Conservation (phyloP, 2,113 vertebrate genomes). For the Crotophaga sulcirostris region DNA sequence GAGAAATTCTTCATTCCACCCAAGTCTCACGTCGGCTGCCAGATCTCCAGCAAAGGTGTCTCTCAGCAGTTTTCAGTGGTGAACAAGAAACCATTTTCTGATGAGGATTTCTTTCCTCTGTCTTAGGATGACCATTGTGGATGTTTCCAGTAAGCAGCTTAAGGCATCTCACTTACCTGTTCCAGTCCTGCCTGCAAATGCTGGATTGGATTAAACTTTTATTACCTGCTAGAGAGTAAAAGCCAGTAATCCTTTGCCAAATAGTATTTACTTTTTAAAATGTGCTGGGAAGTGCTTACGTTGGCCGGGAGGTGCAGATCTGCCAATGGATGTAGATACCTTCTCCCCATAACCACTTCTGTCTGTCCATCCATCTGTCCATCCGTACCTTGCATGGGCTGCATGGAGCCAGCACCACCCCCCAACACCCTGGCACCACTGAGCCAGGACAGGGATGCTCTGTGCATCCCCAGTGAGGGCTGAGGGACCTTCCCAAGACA, state of each 20-base stretch:
- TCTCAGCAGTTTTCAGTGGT: not conserved
- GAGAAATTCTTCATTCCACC: not conserved
- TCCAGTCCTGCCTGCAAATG: not conserved
- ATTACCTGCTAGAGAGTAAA: not conserved
- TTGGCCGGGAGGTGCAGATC: not conserved
- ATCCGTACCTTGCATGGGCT: not conserved
- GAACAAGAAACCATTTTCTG: not conserved
- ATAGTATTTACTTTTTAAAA: not conserved
- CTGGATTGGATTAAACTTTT: not conserved
- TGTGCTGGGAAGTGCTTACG: not conserved
- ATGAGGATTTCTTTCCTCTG: not conserved
- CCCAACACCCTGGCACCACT: not conserved
- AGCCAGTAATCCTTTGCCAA: not conserved
- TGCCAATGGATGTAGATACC: not conserved
- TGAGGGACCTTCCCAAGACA: not conserved
- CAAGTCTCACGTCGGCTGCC: not conserved
- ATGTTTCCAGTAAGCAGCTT: not conserved
- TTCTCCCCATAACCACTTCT: fast-evolving
- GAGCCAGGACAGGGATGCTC: fast-evolving
- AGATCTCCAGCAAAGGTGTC: not conserved
- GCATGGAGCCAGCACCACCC: not conserved
- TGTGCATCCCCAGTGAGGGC: fast-evolving
- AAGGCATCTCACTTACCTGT: constrained; percentile 21
- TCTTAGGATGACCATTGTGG: not conserved
- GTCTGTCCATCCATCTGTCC: not conserved